Conservation (phyloP, 1,140 invertebrate genomes). For the Phortica variegata region DNA sequence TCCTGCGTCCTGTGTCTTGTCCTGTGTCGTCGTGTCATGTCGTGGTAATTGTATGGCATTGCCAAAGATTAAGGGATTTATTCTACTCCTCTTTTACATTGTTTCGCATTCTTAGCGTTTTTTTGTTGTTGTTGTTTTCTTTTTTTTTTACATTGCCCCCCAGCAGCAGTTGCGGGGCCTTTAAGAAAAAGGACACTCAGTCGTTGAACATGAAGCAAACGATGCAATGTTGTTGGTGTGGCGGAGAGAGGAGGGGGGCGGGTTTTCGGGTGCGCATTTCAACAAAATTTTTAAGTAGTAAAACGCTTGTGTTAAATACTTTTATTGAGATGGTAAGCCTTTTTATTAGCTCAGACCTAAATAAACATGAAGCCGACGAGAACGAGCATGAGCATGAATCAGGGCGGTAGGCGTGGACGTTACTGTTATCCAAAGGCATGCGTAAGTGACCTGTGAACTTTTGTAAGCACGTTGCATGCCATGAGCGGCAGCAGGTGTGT, state of each 20-base stretch:
- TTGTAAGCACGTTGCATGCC: no score
- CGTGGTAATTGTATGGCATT: slow-evolving; percentile 56
- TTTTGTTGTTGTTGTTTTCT: neutral
- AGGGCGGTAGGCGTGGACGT: neutral
- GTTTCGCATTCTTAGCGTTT: slow-evolving; percentile 10
- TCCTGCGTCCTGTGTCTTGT: neutral
- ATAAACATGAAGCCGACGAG: slow-evolving; percentile 39
- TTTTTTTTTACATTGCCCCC: slow-evolving; percentile 24
- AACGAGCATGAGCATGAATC: slow-evolving; percentile 1
- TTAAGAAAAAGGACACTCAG: slow-evolving; percentile 14
- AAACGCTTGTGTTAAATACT: slow-evolving; percentile 57
- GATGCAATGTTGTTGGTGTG: no score
- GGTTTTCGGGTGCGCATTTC: slow-evolving; percentile 6
- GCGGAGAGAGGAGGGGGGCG: slow-evolving; percentile 1
- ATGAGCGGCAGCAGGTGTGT: slow-evolving; percentile 16
- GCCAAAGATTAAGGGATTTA: slow-evolving; percentile 57
- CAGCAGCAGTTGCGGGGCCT: neutral
- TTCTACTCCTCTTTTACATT: slow-evolving; percentile 13
- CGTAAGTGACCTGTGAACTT: slow-evolving; percentile 35
- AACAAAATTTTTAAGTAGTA: slow-evolving; percentile 53
- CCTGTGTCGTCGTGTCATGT: slow-evolving; percentile 27
- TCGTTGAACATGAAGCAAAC: no score
- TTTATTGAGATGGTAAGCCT: slow-evolving; percentile 57
- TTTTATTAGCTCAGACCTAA: slow-evolving; percentile 57
- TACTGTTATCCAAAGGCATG: neutral